Base-by-base conservation (phyloP, 2,113 vertebrate genomes). In the Etheostoma spectabile region DNA sequence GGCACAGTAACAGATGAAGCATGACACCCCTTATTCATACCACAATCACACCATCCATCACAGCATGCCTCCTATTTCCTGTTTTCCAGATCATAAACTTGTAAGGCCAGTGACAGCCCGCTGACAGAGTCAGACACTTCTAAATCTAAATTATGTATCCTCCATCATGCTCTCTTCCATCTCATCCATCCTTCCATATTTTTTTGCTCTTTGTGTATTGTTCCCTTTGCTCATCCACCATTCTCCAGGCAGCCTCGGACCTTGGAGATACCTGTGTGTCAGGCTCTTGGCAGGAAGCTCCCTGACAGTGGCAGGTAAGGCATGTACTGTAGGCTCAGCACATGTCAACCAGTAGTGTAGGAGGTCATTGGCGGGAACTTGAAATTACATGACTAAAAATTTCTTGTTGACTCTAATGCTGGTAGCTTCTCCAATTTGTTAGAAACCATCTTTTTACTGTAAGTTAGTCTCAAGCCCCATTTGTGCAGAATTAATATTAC, bases 241-340 rank as follows among this genome's bases (percentile, higher is more conserved):
- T 96, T 92, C 93, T 94, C 89, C 96, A 99, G 98, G 96, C 97
- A 97, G 90, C 95, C 96, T 94, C 95, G 96, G 95, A 97, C 96
- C 92, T 94, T 96, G 96, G 97, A 98, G 94, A 96, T 95, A 93
- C 94, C 96, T 94, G 97, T 95, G 93, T 96, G 93, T 96, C 97
- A 96, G 92, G 96, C 95, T 95, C 94, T 94, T 93, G 91, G 95
- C 96, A 96, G 96, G 94, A 97, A 96, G 95, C 93, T 92, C 93
- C 89, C 91, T 95, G 97, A 97, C 93, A 92, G 95, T 80, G 93
- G 96, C 97, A 98, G 97, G 97, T 99, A 98, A 96, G 97, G 92
- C 82, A 80, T 88, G 79, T 82, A 63, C 76, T 86, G 81, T 62
- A 63, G 48, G 66, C 55, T 85, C 85, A 83, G 82, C 82, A 86